Conservation (phyloP, 2,797 vertebrate genomes). For the Lithobates pipiens region DNA sequence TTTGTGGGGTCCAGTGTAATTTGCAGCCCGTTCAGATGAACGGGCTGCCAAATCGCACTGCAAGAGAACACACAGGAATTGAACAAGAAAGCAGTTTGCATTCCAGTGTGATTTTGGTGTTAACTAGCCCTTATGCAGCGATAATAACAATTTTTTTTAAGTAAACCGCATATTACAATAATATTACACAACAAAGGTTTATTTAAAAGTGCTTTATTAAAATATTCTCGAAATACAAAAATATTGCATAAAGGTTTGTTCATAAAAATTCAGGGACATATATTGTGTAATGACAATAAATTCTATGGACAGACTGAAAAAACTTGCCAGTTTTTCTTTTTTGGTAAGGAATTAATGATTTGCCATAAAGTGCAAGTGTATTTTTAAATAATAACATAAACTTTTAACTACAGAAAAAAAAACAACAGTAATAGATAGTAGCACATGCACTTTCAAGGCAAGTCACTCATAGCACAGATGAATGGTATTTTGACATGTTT, state of each 20-base stretch:
- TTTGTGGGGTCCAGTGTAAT: no score
- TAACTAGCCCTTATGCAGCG: no score
- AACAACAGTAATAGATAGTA: neutral
- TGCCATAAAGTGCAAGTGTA: neutral
- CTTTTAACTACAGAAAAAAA: neutral
- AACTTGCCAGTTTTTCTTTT: neutral
- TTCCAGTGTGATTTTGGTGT: no score
- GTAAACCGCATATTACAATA: neutral
- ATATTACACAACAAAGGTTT: neutral
- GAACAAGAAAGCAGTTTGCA: no score
- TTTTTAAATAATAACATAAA: neutral
- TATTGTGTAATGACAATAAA: neutral
- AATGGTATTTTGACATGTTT: no score
- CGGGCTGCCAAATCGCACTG: no score
- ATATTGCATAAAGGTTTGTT: conserved; percentile 49
- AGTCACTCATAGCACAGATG: neutral
- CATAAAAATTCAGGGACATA: conserved; percentile 37
- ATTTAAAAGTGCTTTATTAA: conserved; percentile 61
- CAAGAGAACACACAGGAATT: no score
- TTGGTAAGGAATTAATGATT: neutral
- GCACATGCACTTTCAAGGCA: neutral
- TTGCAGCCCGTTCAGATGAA: no score
- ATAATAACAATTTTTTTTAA: neutral
- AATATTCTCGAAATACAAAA: conserved; percentile 57
- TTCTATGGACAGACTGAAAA: neutral